Conservation (phyloP, 2,113 vertebrate genomes). For the Mobula birostris region DNA sequence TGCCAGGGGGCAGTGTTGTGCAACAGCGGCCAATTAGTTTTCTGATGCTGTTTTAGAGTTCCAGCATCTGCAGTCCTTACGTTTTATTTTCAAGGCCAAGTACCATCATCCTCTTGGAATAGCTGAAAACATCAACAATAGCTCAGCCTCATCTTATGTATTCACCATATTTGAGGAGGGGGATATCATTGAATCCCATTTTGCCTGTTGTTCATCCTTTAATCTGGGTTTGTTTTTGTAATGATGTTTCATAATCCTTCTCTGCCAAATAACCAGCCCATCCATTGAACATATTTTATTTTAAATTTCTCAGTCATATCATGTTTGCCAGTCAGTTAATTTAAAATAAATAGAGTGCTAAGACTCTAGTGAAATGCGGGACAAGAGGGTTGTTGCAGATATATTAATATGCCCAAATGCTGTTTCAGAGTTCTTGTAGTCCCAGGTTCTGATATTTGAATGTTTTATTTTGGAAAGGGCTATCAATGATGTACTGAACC, state of each 20-base stretch:
- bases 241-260: not conserved
- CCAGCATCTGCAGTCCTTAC: too few species aligned
- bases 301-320: not conserved
- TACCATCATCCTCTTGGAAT: not conserved
- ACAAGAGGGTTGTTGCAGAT: not conserved
- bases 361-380: not conserved
- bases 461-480: not conserved
- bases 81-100: not conserved
- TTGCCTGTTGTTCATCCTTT: not conserved
- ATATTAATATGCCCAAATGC: not conserved
- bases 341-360: not conserved
- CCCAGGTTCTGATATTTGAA: not conserved
- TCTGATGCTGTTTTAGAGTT: too few species aligned
- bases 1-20: not conserved
- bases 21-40: too few species aligned
- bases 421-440: not conserved
- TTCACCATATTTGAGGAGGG: not conserved
- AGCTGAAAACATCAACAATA: not conserved
- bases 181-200: not conserved
- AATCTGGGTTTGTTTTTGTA: not conserved
- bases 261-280: not conserved
- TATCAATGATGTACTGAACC: not conserved
- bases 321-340: not conserved
- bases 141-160: not conserved
- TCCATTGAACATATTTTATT: not conserved